Conservation (phyloP, 2,888 invertebrate genomes). For the Alcis repandata region DNA sequence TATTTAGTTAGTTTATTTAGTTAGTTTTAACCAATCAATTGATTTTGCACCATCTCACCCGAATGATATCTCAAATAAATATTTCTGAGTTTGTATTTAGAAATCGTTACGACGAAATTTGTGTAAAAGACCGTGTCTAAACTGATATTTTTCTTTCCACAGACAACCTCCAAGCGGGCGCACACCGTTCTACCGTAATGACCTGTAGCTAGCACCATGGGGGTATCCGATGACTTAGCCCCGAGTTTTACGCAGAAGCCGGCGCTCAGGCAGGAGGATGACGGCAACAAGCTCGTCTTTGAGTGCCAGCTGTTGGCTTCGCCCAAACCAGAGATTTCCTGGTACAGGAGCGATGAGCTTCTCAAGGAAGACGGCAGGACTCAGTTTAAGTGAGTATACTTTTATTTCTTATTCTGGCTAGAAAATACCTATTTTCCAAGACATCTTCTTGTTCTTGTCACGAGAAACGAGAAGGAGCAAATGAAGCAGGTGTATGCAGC, state of each 20-base stretch:
- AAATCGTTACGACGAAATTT: too few relatives aligned
- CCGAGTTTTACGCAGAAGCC: conserved; percentile 99
- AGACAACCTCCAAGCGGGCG: conserved; percentile 57
- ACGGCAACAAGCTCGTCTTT: conserved; percentile 97
- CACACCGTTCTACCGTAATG: conserved; percentile 71
- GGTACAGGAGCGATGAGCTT: conserved; percentile 96
- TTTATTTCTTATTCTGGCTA: conserved; percentile 4
- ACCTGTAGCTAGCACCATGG: conserved; percentile 87
- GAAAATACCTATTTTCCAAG: too few relatives aligned
- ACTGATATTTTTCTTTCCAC: conserved; percentile 32
- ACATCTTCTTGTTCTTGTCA: too few relatives aligned
- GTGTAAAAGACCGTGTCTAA: neutral
- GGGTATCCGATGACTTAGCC: conserved; percentile 97
- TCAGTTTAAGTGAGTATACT: conserved; percentile 88
- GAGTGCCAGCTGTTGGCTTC: conserved; percentile 96
- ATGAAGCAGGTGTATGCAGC: too few relatives aligned
- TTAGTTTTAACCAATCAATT: too few relatives aligned
- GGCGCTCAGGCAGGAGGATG: conserved; percentile 97
- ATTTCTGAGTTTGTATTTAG: too few relatives aligned
- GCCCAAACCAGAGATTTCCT: conserved; percentile 96
- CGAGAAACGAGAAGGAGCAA: too few relatives aligned
- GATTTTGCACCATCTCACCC: too few relatives aligned
- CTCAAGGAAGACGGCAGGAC: conserved; percentile 94
- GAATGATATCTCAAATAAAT: too few relatives aligned
- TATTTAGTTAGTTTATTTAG: too few relatives aligned